These are phyloP conservation scores for Myotis daubentonii DNA, from an alignment of 2,797 vertebrate genomes.

Conservation along the genomic window DNA sequence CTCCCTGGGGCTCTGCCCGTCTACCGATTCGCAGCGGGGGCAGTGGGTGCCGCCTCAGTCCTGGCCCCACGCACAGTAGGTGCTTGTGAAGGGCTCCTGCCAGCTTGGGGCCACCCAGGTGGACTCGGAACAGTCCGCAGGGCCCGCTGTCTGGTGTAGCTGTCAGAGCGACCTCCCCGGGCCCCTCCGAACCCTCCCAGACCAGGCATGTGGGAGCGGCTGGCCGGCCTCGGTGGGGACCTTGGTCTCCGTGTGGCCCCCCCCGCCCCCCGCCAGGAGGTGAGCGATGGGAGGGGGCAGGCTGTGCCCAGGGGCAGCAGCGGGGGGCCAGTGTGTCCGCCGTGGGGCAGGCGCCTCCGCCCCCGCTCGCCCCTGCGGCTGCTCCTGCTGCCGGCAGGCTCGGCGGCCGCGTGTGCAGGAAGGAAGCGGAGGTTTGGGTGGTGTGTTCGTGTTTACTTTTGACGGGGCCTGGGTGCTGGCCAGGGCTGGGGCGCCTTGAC, in stretches of 20 bases:
- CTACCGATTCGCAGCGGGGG: fast-evolving
- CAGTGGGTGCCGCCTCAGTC: not conserved
- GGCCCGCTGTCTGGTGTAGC: fast-evolving
- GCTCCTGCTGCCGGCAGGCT: not conserved
- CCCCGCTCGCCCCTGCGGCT: not conserved
- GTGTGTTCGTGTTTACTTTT: not conserved
- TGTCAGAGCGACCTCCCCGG: not conserved
- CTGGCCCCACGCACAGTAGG: not conserved
- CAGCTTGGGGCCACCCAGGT: not conserved
- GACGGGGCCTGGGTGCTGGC: not conserved
- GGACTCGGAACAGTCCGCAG: fast-evolving
- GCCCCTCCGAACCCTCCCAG: too few relatives aligned
- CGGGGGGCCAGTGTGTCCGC: not conserved
- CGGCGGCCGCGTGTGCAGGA: not conserved
- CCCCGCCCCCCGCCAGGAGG: not conserved
- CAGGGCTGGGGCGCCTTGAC: not conserved
- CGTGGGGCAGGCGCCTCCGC: not conserved
- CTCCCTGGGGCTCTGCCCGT: too few relatives aligned
- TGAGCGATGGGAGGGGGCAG: not conserved
- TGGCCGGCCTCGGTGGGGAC: fast-evolving
- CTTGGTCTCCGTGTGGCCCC: not conserved
- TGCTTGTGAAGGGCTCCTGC: not conserved
- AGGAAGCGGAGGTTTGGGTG: constrained; percentile 62
- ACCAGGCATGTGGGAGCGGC: not conserved
- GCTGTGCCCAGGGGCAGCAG: not conserved